Evolutionary conservation across 2,888 invertebrate species (phyloP).

Genomic region (Melanargia galathea): DNA sequence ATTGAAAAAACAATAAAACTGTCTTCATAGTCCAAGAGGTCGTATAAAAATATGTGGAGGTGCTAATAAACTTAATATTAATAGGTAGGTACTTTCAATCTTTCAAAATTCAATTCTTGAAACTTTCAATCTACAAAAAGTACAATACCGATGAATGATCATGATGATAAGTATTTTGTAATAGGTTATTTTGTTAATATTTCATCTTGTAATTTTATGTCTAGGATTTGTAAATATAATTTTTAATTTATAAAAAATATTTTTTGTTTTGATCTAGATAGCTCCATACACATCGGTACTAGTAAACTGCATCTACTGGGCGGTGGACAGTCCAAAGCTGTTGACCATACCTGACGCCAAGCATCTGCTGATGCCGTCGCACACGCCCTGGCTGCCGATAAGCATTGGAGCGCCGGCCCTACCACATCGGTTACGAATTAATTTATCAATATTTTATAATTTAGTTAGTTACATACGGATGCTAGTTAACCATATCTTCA

Average conservation of each 20-base stretch:
- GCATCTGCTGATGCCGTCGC: slow-evolving; percentile 91
- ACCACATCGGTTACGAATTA: slow-evolving; percentile 84
- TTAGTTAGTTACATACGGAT: neutral
- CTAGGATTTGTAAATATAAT: neutral
- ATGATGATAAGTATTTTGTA: too few species aligned
- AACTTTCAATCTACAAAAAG: too few species aligned
- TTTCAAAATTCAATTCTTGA: too few species aligned
- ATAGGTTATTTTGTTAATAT: too few species aligned
- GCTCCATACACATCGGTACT: slow-evolving; percentile 99
- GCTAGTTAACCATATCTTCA: slow-evolving; percentile 9
- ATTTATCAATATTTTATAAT: neutral
- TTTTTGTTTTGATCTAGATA: slow-evolving; percentile 79
- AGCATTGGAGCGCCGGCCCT: slow-evolving; percentile 93
- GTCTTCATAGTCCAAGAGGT: neutral
- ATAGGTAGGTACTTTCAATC: too few species aligned
- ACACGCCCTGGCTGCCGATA: slow-evolving; percentile 96
- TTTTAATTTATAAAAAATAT: neutral
- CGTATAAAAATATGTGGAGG: neutral
- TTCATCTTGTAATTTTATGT: neutral
- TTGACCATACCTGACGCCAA: slow-evolving; percentile 99
- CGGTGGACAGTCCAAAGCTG: slow-evolving; percentile 96
- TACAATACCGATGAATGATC: too few species aligned
- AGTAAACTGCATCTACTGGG: slow-evolving; percentile 99
- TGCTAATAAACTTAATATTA: too few species aligned
- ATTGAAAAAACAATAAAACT: too few species aligned